Percentiles rank a stretch among this genome's conserved stretches.
Conservation (phyloP, 2,113 vertebrate genomes). For the Emberiza fucata region DNA sequence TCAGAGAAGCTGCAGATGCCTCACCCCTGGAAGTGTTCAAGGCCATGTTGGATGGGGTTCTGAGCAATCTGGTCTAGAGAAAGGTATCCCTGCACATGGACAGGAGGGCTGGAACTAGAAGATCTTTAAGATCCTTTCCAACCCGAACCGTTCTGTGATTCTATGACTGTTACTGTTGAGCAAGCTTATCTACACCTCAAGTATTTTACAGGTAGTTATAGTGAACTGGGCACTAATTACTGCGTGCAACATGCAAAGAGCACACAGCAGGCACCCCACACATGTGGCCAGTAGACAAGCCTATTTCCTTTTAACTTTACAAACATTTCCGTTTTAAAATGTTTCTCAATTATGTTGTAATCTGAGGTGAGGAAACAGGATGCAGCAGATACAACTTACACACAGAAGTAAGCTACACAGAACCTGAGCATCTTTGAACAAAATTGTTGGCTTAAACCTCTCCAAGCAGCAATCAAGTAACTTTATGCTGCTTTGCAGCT, state of each 20-base stretch:
- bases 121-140: background rate
- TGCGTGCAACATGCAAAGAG: background rate
- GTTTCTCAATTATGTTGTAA: background rate
- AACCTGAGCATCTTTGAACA: background rate
- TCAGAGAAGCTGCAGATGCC: background rate
- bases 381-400: background rate
- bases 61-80: background rate
- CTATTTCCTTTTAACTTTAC: background rate
- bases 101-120: background rate
- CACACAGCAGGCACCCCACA: background rate
- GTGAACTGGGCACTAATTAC: background rate
- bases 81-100: background rate
- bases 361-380: background rate
- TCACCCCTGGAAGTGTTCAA: background rate
- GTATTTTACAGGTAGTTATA: background rate
- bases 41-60: background rate
- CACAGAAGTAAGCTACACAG: background rate
- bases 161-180: background rate
- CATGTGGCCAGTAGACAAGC: fast-evolving
- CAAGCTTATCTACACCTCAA: background rate
- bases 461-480: background rate
- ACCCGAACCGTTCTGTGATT: background rate
- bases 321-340: background rate
- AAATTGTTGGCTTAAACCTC: background rate
- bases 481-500: background rate